phyloP scores from a whole-genome alignment of 2,113 vertebrate genomes.

The Tringa solitaria region DNA sequence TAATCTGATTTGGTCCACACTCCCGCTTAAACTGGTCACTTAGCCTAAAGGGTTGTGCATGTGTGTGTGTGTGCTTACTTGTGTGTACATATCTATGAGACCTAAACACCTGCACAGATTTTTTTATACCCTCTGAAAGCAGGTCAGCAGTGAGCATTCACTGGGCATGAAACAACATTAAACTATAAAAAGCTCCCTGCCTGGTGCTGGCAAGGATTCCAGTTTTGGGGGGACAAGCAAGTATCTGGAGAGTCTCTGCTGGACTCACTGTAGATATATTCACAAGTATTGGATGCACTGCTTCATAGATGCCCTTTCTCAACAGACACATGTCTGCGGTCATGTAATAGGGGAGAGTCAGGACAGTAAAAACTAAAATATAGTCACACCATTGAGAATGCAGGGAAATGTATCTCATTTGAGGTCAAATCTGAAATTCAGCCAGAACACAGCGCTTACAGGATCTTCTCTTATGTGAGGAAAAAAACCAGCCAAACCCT shows the following conservation, averaged over 20 bases:
- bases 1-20: neutral
- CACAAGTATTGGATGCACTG: neutral
- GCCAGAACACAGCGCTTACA: neutral
- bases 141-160: conserved; percentile 30
- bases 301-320: neutral
- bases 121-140: neutral
- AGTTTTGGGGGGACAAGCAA: neutral
- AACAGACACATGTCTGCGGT: neutral
- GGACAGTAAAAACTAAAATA: neutral
- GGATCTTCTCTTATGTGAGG: neutral
- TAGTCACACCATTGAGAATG: neutral
- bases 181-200: neutral
- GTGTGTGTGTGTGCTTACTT: neutral
- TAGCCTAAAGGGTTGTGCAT: neutral
- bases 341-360: neutral
- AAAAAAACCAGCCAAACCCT: neutral
- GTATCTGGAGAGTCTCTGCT: neutral
- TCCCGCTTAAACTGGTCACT: neutral
- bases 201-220: neutral
- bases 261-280: neutral
- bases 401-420: neutral
- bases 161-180: conserved; percentile 32
- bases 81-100: neutral
- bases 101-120: neutral
- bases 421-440: neutral